Base-by-base conservation (phyloP, 2,113 vertebrate species). In the Grantiella picta region DNA sequence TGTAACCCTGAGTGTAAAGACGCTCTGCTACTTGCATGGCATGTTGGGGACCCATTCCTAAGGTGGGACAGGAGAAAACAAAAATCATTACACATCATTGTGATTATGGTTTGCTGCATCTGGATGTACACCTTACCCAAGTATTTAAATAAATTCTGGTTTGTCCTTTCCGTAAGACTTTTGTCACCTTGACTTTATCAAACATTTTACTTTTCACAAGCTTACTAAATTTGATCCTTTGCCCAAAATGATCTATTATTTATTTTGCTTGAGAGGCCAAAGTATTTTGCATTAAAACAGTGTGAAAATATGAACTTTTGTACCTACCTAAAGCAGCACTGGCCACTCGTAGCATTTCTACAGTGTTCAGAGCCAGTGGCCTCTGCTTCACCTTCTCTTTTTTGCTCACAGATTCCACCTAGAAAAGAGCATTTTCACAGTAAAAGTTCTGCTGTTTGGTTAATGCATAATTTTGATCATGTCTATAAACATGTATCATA, bases 371-470 rank as follows among this genome's bases (percentile, higher is more conserved):
- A 70, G 99, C 99, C 92, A 98, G 98, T 2, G 99, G 99, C 81
- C 99, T 98, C 97, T 99, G 99, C 96, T 99, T 99, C 75, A 98
- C 97, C 95, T 99, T 99, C 96, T 99, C 99, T 80, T 99, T 99
- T 94, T 98, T 99, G 97, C 97, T 99, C 90, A 99, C 99, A 23
- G 99, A 98, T 91, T 99, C 98, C 85, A 99, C 99, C 99, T 99
- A 95, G 23, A 92, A 94, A 94, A 92, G 15, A 87, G 54, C 40
- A 97, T 87, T 90, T 95, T 65, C 56, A 78, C 76, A 75, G 54
- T 86, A 56, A 88, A 86, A 78, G 38, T 68, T 82, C 28, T 93
- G 79, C 86, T 65, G 56, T 65, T 79, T 78, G n/a, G 27, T 53
- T 83, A 56, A 70, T 3, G 20, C 40, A 24, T 68, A 0, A 66